Evolutionary conservation across 2,113 vertebrate species (phyloP), one percentile per base, ranked within the genome.

Genomic region (Heliornis fulica): DNA sequence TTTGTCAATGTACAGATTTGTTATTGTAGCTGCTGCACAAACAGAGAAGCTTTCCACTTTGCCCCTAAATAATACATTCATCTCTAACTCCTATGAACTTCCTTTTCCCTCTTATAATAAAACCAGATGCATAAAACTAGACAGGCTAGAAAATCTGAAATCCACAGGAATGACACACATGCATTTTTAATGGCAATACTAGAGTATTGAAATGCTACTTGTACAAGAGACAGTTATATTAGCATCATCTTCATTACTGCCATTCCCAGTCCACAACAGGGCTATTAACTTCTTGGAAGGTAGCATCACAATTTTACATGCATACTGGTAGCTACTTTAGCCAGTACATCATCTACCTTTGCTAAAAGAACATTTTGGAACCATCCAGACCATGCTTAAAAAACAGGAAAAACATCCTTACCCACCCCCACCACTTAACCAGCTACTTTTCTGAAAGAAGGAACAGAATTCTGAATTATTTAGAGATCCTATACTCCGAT

Each of bases 381-480:
- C 32, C 63, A 28, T 38, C 63, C 64, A 66, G 77, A 85, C 53
- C 40, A 38, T 0, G 3, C 25, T 41, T 29, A 34, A 83, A 89
- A n/a, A 21, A 3, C 38, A 74, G 88, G 29, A 65, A 51, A 72
- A 68, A 38, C 20, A 61, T 50, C 61, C 28, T 21, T 64, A 32
- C 20, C 40, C 20, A 45, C 22, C 60, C 40, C 20, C 65, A 45
- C 25, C 63, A 61, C 59, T 78, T 80, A 95, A 93, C 83, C 71
- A 90, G 88, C 79, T 26, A 57, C 80, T 92, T 56, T 75, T 89
- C 83, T 71, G 61, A 78, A 88, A 80, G 69, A 77, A 85, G 48
- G 50, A 79, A 78, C 43, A 26, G 70, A 80, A 93, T 61, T 96
- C 71, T 96, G 88, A 96, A 96, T 95, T 95, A 96, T 96, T 96